phyloP scores from a whole-genome alignment of 2,888 invertebrate genomes.

The Lasioglossum marginatum region DNA sequence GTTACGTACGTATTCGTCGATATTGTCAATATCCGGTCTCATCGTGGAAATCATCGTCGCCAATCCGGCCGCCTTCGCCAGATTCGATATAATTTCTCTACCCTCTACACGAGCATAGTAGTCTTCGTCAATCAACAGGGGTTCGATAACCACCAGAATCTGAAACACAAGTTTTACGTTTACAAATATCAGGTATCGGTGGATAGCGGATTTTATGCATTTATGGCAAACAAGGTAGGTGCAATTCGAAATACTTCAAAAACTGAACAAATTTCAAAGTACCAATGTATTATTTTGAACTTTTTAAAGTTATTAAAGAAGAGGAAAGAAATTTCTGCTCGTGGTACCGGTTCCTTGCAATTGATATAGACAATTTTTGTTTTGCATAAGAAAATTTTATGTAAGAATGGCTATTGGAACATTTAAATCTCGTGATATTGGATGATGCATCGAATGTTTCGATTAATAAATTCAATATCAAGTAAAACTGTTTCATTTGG shows the following conservation, averaged over 20 bases:
- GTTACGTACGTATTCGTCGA: conserved; percentile 99
- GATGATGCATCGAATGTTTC: no score
- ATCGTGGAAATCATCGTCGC: conserved; percentile 99
- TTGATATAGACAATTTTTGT: no score
- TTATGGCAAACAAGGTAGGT: neutral
- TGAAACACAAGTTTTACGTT: conserved; percentile 76
- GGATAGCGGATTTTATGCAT: neutral
- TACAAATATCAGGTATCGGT: neutral
- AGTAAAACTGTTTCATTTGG: no score
- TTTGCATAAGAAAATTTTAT: no score
- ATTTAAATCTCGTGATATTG: no score
- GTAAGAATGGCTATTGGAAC: no score
- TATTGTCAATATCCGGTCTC: conserved; percentile 99
- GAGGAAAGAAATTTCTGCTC: no score
- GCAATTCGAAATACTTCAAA: neutral
- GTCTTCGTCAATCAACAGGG: conserved; percentile 99
- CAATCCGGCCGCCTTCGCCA: conserved; percentile 99
- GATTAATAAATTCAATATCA: no score
- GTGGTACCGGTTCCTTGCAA: no score
- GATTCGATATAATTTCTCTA: conserved; percentile 99
- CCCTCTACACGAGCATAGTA: conserved; percentile 99
- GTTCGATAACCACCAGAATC: conserved; percentile 99
- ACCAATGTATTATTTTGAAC: no score
- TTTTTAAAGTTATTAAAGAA: no score
- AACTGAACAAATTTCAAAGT: neutral